Base-by-base conservation (phyloP, 2,888 invertebrate species). In the Netelia melanura region DNA sequence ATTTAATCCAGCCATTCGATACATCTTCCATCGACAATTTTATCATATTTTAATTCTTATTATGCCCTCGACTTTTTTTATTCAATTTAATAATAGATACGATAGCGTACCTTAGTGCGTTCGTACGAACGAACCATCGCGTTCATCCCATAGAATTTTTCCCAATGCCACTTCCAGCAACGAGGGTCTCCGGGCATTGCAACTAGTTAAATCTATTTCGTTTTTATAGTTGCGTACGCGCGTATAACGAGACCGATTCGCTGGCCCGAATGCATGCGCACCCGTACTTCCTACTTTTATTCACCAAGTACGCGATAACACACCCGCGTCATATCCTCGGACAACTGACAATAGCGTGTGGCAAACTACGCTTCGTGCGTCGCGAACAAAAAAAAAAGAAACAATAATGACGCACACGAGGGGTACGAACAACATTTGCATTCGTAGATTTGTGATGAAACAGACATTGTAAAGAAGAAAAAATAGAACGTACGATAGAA, bases 201-300 rank as follows among this genome's bases (percentile, higher is more conserved):
- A 44, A n/a, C 25, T 54, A 70, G 61, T 52, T 38, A 6, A 38
- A n/a, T 17, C 14, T 56, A 52, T 67, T 56, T 54, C 61, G 61
- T 68, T 54, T 43, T 70, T 44, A 58, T 72, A 58, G 54, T 74
- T 52, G 67, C 11, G 48, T 56, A 25, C 54, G 54, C 54, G 67
- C 17, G 44, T 62, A 14, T 56, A 85, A 75, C 75, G 43, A 85
- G 67, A 68, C 38, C 64, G 70, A 79, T 58, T 75, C 61, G 77
- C 52, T 72, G 67, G 71, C 61, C 76, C 83, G 75, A 81, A 85
- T 83, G 76, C 85, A 82, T 64, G 77, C 56, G 44, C 74, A 82
- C 71, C 72, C 79, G 85, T 75, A 81, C 78, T 85, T 85, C 78
- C 84, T 85, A 85, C 78, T 81, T 81, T 79, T 85, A 85, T 81